These are phyloP conservation scores for Nannobrachium achirus DNA, from an alignment of 2,113 vertebrate genomes.

Conservation along the genomic window DNA sequence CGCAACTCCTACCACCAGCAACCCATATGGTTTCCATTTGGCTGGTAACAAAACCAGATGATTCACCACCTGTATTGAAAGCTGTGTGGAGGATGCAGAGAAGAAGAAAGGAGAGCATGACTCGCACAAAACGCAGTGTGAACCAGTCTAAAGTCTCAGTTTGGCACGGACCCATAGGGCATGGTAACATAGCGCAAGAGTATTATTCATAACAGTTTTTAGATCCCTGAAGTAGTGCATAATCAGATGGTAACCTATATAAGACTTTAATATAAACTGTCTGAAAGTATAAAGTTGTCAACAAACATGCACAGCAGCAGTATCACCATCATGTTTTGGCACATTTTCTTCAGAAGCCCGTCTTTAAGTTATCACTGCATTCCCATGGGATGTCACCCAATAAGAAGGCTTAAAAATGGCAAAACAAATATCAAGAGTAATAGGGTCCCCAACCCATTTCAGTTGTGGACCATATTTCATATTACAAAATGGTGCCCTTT, in stretches of 20 bases:
- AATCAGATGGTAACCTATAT: conserved; percentile 59
- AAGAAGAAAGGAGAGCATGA: not conserved
- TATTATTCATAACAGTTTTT: conserved; percentile 30
- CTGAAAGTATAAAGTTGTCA: conserved; percentile 39
- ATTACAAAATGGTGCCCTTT: conserved; percentile 25
- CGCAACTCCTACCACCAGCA: not conserved
- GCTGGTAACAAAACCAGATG: conserved; percentile 6
- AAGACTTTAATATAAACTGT: conserved; percentile 48
- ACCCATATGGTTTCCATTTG: conserved; percentile 4
- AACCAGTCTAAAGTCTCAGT: conserved; percentile 13
- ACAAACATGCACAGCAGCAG: conserved; percentile 11
- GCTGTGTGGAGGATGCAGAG: conserved; percentile 2
- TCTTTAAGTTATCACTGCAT: conserved; percentile 33
- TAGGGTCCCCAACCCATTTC: conserved; percentile 8
- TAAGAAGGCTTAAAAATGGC: conserved; percentile 34
- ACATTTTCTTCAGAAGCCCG: conserved; percentile 40
- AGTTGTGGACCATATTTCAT: too few relatives aligned
- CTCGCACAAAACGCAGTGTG: not conserved
- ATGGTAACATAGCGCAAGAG: conserved; percentile 7
- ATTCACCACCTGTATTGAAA: not conserved
- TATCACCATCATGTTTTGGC: not conserved
- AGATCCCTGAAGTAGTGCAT: conserved; percentile 37
- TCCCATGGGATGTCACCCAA: conserved; percentile 26
- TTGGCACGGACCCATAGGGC: conserved; percentile 10
- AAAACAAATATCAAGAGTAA: conserved; percentile 38